These are phyloP conservation scores for Hydrochoerus hydrochaeris DNA, from an alignment of 2,113 vertebrate species.

Conservation along the genomic window DNA sequence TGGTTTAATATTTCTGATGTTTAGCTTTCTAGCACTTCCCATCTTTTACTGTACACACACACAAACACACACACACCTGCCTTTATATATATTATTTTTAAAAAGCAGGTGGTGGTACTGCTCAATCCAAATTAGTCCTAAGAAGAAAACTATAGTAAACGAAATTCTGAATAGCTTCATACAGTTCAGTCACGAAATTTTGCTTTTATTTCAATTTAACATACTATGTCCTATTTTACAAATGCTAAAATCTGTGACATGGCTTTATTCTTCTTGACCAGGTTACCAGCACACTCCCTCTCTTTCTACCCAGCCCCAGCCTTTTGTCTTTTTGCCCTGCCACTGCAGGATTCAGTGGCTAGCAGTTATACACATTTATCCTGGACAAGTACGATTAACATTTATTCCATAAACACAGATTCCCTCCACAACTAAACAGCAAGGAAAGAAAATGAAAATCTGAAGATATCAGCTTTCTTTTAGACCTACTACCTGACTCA, in stretches of 20 bases:
- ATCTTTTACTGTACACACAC: background rate
- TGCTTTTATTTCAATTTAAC: background rate
- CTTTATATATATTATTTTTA: background rate
- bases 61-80: background rate
- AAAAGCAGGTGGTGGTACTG: background rate
- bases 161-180: background rate
- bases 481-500: slow-evolving; percentile 64
- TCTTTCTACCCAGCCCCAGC: background rate
- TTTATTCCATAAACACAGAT: slow-evolving; percentile 45
- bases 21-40: background rate
- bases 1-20: background rate
- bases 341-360: background rate
- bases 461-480: slow-evolving; percentile 53
- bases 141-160: background rate
- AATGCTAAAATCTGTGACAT: background rate
- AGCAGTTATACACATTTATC: background rate
- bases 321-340: background rate
- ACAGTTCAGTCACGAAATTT: background rate
- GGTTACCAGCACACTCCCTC: background rate
- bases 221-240: background rate
- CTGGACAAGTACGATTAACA: background rate
- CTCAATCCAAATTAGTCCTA: background rate
- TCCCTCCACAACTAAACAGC: slow-evolving; percentile 20
- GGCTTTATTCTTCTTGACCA: background rate
- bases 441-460: background rate